These are phyloP conservation scores for Cephus nigrinus DNA, from an alignment of 2,888 invertebrate genomes.

Conservation along the genomic window DNA sequence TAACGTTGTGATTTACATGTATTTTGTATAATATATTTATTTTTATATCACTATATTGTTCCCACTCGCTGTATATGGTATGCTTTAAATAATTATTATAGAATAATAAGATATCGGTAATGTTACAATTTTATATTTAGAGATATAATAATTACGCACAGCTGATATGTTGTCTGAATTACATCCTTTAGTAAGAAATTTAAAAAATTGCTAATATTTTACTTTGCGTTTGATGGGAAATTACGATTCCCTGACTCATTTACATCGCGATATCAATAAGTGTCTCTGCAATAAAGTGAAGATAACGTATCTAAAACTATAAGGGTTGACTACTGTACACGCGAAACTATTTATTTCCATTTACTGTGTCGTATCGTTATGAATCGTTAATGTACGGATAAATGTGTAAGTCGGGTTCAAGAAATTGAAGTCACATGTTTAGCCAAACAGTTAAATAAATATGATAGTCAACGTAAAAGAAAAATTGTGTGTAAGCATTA, in stretches of 20 bases:
- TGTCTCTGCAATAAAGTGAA: neutral
- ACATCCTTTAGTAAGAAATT: neutral
- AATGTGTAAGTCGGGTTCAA: neutral
- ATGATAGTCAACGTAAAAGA: neutral
- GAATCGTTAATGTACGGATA: neutral
- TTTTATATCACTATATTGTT: neutral
- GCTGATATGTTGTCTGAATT: neutral
- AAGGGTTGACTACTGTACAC: neutral
- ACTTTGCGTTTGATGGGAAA: neutral
- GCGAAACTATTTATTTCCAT: too few relatives aligned
- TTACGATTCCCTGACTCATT: neutral
- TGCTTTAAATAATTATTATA: neutral
- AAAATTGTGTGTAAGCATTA: neutral
- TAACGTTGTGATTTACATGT: constrained; percentile 9
- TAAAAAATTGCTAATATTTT: neutral
- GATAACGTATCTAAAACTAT: neutral
- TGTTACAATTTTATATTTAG: neutral
- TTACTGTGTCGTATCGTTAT: too few relatives aligned
- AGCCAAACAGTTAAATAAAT: neutral
- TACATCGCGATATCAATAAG: neutral
- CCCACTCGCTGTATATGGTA: neutral
- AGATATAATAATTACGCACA: neutral
- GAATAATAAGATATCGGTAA: neutral
- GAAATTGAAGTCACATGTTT: neutral
- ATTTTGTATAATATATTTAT: constrained; percentile 6